These are phyloP conservation scores for Trichopoda pennipes DNA, from an alignment of 2,888 invertebrate genomes.

Conservation along the genomic window DNA sequence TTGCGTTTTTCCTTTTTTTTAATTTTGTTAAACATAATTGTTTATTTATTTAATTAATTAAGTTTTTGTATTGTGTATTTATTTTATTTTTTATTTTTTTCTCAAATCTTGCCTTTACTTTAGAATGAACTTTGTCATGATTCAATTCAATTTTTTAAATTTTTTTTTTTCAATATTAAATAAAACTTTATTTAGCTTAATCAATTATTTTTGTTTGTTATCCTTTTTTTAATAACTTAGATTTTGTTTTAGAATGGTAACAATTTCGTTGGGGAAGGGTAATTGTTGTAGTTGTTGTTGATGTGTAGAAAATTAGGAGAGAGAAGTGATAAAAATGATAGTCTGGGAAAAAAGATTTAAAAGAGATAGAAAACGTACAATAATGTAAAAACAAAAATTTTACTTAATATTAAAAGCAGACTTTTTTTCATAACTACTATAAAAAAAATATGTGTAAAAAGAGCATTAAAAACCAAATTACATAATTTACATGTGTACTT, in stretches of 20 bases:
- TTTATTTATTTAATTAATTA: constrained; percentile 72
- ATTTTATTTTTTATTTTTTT: constrained; percentile 28
- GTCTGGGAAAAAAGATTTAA: constrained; percentile 46
- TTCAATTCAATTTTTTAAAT: constrained; percentile 54
- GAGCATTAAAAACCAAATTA: background rate
- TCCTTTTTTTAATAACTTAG: constrained; percentile 29
- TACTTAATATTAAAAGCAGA: constrained; percentile 51
- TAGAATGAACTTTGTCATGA: constrained; percentile 61
- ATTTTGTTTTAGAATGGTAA: constrained; percentile 64
- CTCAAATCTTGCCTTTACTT: constrained; percentile 49
- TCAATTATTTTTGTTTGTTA: constrained; percentile 59
- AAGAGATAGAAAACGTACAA: constrained; percentile 23
- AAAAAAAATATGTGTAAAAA: constrained; percentile 11
- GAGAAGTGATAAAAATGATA: constrained; percentile 52
- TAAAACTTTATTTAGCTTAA: constrained; percentile 70
- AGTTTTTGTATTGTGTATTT: constrained; percentile 71
- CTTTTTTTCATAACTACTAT: constrained; percentile 26
- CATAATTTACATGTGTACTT: background rate
- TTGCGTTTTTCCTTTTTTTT: constrained; percentile 70
- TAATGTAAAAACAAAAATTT: constrained; percentile 26
- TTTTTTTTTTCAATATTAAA: constrained; percentile 9
- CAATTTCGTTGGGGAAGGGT: constrained; percentile 67
- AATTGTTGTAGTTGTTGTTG: constrained; percentile 59
- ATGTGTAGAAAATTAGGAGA: constrained; percentile 59
- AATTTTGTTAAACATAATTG: constrained; percentile 42